Percentiles rank a stretch among this genome's conserved stretches.
These are phyloP conservation scores for Prostheceraeus crozeri DNA, from an alignment of 2,888 invertebrate species.

Conservation along the genomic window DNA sequence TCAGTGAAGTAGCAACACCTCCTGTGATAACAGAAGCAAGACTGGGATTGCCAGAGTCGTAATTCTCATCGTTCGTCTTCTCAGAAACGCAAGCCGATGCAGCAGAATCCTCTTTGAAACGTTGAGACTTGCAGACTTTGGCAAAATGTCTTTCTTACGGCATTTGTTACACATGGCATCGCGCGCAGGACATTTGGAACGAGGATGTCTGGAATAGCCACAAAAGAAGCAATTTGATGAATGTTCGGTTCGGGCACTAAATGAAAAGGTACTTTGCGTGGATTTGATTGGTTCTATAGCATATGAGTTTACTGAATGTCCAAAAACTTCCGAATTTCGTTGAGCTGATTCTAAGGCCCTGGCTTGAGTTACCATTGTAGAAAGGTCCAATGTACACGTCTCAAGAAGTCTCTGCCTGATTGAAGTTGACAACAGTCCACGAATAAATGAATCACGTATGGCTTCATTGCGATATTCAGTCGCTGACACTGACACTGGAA, in stretches of 20 bases:
- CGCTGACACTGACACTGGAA: constrained; percentile 24
- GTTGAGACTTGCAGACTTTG: constrained; percentile 26
- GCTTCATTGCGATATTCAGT: constrained; percentile 19
- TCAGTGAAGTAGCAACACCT: too few species aligned
- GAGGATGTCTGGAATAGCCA: constrained; percentile 30
- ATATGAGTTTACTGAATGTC: constrained; percentile 14
- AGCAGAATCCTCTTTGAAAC: too few species aligned
- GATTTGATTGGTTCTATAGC: constrained; percentile 4
- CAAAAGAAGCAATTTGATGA: constrained; percentile 31
- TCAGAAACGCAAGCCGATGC: too few species aligned
- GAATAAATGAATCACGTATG: constrained; percentile 26
- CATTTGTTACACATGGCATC: constrained; percentile 27
- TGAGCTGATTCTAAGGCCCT: constrained; percentile 25
- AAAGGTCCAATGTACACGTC: constrained; percentile 12
- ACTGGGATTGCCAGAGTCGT: too few species aligned
- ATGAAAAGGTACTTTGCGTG: too few species aligned
- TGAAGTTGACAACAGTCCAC: constrained; percentile 22
- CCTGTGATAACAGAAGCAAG: too few species aligned
- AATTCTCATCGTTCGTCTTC: too few species aligned
- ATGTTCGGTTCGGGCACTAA: constrained; percentile 1
- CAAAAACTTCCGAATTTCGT: too few species aligned
- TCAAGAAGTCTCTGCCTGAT: constrained; percentile 29
- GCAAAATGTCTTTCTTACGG: constrained; percentile 30
- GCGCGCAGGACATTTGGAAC: constrained; percentile 28
- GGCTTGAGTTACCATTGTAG: constrained; percentile 18